phyloP scores from a whole-genome alignment of 2,797 vertebrate genomes.

The Phataginus tetradactyla region DNA sequence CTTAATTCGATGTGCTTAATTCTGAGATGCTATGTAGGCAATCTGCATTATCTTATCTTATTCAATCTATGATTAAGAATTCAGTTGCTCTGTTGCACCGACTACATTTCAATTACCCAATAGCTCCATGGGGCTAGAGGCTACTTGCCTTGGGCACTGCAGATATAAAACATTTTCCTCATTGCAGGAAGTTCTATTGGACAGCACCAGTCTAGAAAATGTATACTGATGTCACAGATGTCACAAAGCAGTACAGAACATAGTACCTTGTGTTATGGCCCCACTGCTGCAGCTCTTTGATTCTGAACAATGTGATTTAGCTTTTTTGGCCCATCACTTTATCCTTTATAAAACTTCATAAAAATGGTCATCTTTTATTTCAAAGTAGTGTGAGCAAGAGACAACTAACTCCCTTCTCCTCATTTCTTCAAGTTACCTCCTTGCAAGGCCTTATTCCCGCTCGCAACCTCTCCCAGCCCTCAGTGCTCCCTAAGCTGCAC shows the following conservation, averaged over 20 bases:
- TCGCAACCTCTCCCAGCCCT: not conserved
- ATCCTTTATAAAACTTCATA: not conserved
- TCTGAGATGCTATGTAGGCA: not conserved
- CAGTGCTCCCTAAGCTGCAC: not conserved
- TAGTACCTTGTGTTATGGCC: not conserved
- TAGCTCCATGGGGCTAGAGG: not conserved
- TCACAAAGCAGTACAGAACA: not conserved
- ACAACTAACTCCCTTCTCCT: not conserved
- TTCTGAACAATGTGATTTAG: not conserved
- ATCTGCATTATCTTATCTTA: not conserved
- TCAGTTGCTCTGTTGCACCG: not conserved
- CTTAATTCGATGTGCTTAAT: not conserved
- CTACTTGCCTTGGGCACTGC: not conserved
- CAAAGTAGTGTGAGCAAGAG: not conserved
- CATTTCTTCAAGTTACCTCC: not conserved
- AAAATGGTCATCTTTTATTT: not conserved
- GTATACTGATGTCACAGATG: not conserved
- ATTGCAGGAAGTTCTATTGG: not conserved
- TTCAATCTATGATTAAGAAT: not conserved
- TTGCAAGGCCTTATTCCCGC: not conserved
- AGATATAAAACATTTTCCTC: not conserved
- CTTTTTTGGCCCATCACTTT: not conserved
- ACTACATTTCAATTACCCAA: not conserved
- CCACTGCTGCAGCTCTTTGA: not conserved
- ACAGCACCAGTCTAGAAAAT: not conserved